Evolutionary conservation across 2,888 invertebrate genomes (phyloP).

Genomic region (Carpatolechia fugitivella): DNA sequence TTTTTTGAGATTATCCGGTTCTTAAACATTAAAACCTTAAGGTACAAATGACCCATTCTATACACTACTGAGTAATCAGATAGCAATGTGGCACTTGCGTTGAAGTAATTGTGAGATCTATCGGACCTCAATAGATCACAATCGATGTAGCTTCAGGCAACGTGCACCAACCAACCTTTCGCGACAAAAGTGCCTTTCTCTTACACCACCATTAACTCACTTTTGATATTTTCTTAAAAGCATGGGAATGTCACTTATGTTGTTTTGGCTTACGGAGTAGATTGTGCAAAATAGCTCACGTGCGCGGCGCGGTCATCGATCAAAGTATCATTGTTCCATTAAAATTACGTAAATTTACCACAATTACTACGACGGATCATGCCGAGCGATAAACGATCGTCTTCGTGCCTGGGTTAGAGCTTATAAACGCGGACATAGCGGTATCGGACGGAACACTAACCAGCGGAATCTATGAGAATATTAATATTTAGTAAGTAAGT

Average conservation of each 20-base stretch:
- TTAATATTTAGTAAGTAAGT: no score
- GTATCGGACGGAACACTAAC: background rate
- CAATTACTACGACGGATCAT: conserved; percentile 34
- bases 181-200: conserved; percentile 52
- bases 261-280: background rate
- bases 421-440: conserved; percentile 20
- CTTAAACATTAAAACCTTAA: background rate
- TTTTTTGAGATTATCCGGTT: background rate
- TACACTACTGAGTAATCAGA: conserved; percentile 4
- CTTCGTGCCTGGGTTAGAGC: conserved; percentile 34
- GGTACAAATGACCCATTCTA: background rate
- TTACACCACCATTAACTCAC: conserved; percentile 29
- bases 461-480: background rate
- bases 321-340: conserved; percentile 48
- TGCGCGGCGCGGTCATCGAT: conserved; percentile 36
- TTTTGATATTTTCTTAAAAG: conserved; percentile 28
- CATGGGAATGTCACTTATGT: conserved; percentile 4
- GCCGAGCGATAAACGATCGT: conserved; percentile 36
- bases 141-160: conserved; percentile 53
- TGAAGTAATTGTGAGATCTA: conserved; percentile 54
- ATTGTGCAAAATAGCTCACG: conserved; percentile 37
- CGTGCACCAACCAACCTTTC: conserved; percentile 38
- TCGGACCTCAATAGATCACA: conserved; percentile 48
- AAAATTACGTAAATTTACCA: conserved; percentile 42
- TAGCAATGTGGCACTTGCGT: conserved; percentile 29